phyloP scores from a whole-genome alignment of 1,140 invertebrate species.

The Holcopasites calliopsidis region DNA sequence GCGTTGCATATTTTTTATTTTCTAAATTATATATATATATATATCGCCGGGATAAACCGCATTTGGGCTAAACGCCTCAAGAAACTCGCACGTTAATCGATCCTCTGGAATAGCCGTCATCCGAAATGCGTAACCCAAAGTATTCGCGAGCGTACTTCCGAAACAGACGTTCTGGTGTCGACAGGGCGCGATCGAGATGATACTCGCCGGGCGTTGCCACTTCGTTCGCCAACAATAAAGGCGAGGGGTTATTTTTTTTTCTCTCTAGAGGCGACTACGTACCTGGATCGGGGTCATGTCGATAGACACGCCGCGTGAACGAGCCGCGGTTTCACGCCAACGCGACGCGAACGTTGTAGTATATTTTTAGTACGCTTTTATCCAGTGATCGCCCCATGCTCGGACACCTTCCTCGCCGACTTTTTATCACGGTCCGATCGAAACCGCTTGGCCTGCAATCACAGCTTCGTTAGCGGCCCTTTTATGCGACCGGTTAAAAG shows the following conservation, averaged over 20 bases:
- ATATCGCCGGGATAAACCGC: neutral
- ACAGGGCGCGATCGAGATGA: neutral
- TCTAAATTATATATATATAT: too few species aligned
- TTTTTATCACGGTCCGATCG: conserved; percentile 55
- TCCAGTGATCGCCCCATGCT: conserved; percentile 12
- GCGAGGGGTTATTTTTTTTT: conserved; percentile 29
- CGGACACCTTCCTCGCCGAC: conserved; percentile 26
- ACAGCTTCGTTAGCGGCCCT: conserved; percentile 53
- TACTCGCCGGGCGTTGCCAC: conserved; percentile 15
- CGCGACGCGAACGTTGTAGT: conserved; percentile 53
- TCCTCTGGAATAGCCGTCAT: too few species aligned
- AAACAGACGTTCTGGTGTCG: conserved; percentile 15
- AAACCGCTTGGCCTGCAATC: conserved; percentile 46
- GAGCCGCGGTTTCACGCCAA: conserved; percentile 62
- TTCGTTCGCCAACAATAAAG: conserved; percentile 48
- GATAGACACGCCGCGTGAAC: conserved; percentile 56
- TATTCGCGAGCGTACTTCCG: neutral
- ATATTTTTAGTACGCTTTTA: conserved; percentile 61
- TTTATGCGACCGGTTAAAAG: conserved; percentile 21
- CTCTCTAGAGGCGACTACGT: conserved; percentile 31
- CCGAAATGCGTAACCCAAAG: too few species aligned
- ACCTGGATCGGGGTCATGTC: conserved; percentile 65
- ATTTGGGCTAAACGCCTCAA: neutral
- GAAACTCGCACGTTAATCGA: too few species aligned
- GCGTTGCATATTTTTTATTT: conserved; percentile 12